Evolutionary conservation across 2,797 vertebrate species (phyloP), one percentile per base, ranked within the genome.

Genomic region (Trematomus bernacchii): DNA sequence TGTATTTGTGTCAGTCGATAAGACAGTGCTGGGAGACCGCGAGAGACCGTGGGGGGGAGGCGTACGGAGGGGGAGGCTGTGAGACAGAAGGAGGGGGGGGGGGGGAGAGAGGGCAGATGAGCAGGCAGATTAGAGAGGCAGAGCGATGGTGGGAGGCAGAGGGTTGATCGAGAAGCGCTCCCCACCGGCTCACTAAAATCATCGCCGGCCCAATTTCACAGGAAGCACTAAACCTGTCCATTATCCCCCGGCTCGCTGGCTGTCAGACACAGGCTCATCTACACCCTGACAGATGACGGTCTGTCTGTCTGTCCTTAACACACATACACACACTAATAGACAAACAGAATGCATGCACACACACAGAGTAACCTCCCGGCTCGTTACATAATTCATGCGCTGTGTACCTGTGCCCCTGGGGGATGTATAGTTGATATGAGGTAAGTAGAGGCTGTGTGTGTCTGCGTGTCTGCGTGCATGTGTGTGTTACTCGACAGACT

Each of bases 141-240:
- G 82, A 81, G 80, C 55, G 52, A 76, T 46, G 77, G 80, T 80
- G 81, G 83, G 82, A 87, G 78, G 84, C 73, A 73, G 80, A 65
- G 77, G 89, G 82, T 59, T 83, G 90, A 86, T 89, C 3, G 66
- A 87, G 86, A 82, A 85, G 82, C 66, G 60, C 83, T 91, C 87
- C 85, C 92, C 87, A 66, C 72, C 66, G 72, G 74, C 84, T 90
- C 80, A 66, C 87, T 87, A 87, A 91, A 92, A 92, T 90, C 90
- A 90, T 83, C 43, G 70, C 58, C 78, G 59, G 90, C 85, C 91
- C 87, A 90, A 83, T 92, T 93, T 93, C 91, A 90, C 86, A 85
- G 85, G 87, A 90, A 89, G 87, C 84, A 80, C 84, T 90, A 89
- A 92, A 92, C 84, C 89, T 83, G 77, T 89, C 88, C 81, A 92